Evolutionary conservation across 2,888 invertebrate genomes (phyloP).

Genomic region (Drosophila subquinaria): DNA sequence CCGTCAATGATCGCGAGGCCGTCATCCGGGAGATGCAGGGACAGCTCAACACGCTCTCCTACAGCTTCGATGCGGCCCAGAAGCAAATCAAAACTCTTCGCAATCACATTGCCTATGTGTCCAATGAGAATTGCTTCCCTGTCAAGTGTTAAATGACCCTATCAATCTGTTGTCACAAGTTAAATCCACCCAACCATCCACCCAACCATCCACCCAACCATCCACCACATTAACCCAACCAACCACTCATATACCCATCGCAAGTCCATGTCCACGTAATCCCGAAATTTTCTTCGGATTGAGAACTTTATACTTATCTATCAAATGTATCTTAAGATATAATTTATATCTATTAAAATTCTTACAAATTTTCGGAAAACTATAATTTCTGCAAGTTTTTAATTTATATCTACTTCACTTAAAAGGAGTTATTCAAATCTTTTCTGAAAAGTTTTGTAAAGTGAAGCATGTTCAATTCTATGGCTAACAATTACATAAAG

Average conservation of each 20-base stretch:
- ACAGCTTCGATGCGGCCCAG: conserved; percentile 85
- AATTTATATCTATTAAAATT: conserved; percentile 13
- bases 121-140: conserved; percentile 84
- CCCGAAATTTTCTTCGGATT: conserved; percentile 2
- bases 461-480: too few species aligned
- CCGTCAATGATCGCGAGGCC: conserved; percentile 84
- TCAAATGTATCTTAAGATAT: background rate
- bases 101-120: conserved; percentile 84
- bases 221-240: background rate
- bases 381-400: background rate
- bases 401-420: background rate
- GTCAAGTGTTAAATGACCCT: conserved; percentile 73
- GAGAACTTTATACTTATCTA: background rate
- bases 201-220: background rate
- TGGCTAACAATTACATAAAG: too few species aligned
- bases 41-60: conserved; percentile 83
- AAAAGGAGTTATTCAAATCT: too few species aligned
- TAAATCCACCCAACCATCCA: background rate
- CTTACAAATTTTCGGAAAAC: background rate
- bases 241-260: background rate
- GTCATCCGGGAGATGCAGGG: conserved; percentile 85
- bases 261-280: conserved; percentile 2
- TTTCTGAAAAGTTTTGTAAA: too few species aligned
- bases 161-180: background rate
- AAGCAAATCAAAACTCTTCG: conserved; percentile 85